Conservation (phyloP, 2,797 vertebrate genomes). For the Clarias laeviceps region DNA sequence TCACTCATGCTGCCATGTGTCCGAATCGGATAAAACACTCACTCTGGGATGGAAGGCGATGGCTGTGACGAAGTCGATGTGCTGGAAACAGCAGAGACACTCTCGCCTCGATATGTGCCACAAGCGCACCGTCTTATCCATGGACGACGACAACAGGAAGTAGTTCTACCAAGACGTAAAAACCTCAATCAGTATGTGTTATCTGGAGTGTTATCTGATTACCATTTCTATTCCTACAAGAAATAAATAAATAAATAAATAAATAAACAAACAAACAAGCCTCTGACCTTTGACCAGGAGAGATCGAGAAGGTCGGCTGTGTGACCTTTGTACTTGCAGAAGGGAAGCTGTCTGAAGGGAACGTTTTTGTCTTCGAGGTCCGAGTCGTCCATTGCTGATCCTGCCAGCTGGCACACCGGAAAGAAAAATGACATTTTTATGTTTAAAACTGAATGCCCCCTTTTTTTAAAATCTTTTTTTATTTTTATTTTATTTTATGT, state of each 20-base stretch:
- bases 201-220: not conserved
- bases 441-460: too few species aligned
- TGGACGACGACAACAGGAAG: conserved; percentile 98
- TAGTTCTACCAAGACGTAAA: conserved; percentile 82
- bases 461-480: too few species aligned
- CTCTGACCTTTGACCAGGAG: conserved; percentile 96
- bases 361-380: conserved; percentile 92
- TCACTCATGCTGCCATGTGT: not conserved
- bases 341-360: conserved; percentile 91
- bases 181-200: not conserved
- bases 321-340: conserved; percentile 99
- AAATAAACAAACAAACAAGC: not conserved
- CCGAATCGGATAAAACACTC: conserved; percentile 62
- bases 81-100: conserved; percentile 98
- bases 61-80: conserved; percentile 98
- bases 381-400: conserved; percentile 82
- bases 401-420: conserved; percentile 73
- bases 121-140: conserved; percentile 97
- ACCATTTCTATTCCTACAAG: not conserved
- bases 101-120: conserved; percentile 99
- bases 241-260: not conserved
- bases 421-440: too few species aligned
- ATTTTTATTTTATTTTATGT: too few species aligned
- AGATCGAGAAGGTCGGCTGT: conserved; percentile 96
- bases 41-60: conserved; percentile 98